Evolutionary conservation across 2,797 vertebrate genomes (phyloP).

Genomic region (Gastrophryne carolinensis): DNA sequence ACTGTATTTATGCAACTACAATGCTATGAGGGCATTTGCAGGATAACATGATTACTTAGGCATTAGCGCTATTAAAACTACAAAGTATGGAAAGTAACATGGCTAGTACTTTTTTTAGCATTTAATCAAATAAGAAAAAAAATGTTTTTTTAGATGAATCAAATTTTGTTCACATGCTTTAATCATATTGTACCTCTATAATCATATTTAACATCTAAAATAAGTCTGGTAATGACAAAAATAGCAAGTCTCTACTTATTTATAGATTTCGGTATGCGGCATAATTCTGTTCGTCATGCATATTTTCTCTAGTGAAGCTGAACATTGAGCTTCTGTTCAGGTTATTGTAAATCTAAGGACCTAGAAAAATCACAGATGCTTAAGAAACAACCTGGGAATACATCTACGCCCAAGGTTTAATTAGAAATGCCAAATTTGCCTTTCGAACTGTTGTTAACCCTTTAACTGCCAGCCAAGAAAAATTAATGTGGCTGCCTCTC

Average conservation of each 20-base stretch:
- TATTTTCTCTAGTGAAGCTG: neutral
- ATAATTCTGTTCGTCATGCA: neutral
- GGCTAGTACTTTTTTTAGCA: too few species aligned
- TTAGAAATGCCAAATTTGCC: too few species aligned
- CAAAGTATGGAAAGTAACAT: too few species aligned
- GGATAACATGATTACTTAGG: too few species aligned
- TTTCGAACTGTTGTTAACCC: too few species aligned
- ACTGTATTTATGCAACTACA: too few species aligned
- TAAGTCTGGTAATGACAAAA: constrained; percentile 1
- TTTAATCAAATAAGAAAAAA: too few species aligned
- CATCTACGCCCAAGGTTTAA: neutral
- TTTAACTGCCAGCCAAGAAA: too few species aligned
- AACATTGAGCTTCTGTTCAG: neutral
- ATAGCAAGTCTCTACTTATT: constrained; percentile 8
- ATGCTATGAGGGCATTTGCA: too few species aligned
- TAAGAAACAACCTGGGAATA: neutral
- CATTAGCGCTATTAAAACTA: too few species aligned
- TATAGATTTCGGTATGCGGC: neutral
- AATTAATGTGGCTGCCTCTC: too few species aligned
- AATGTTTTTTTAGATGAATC: too few species aligned
- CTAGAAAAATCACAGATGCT: constrained; percentile 11
- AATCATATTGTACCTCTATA: neutral
- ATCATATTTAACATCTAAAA: neutral
- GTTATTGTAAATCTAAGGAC: neutral
- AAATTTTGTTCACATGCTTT: neutral